phyloP scores from a whole-genome alignment of 2,888 invertebrate species.

The Ormyrus nitidulus region DNA sequence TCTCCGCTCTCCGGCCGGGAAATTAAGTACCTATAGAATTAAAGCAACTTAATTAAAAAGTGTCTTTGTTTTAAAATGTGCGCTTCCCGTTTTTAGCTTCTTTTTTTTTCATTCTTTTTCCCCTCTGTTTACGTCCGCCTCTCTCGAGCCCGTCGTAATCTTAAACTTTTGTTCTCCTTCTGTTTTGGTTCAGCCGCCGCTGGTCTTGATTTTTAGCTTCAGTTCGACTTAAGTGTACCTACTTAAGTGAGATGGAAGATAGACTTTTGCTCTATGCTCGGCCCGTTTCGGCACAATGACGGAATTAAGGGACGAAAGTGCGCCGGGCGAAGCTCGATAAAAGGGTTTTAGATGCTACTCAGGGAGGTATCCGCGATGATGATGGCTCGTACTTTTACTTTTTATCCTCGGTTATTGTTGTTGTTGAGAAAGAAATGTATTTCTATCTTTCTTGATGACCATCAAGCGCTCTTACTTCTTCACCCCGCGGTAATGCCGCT shows the following conservation, averaged over 20 bases:
- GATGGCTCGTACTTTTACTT: not conserved
- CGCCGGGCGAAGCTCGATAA: conserved; percentile 21
- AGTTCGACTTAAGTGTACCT: conserved; percentile 23
- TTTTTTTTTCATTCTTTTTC: no score
- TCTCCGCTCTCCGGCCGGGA: no score
- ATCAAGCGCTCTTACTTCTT: no score
- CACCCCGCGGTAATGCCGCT: not conserved
- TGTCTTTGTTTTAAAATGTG: no score
- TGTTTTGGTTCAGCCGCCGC: conserved; percentile 5
- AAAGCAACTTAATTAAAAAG: no score
- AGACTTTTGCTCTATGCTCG: conserved; percentile 26
- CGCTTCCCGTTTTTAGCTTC: no score
- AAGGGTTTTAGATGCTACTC: conserved; percentile 6
- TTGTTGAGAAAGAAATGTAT: no score
- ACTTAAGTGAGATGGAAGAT: conserved; percentile 38
- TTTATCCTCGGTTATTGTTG: conserved; percentile 6
- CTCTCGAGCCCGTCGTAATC: not conserved
- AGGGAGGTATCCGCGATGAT: not conserved
- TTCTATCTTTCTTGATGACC: no score
- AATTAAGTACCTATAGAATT: no score
- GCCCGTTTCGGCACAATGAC: conserved; percentile 25
- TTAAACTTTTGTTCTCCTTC: conserved; percentile 27
- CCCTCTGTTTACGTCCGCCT: conserved; percentile 12
- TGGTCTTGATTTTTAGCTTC: conserved; percentile 22
- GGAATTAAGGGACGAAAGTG: conserved; percentile 35